These are phyloP conservation scores for Pammene aurita DNA, from an alignment of 2,888 invertebrate species.

Conservation along the genomic window DNA sequence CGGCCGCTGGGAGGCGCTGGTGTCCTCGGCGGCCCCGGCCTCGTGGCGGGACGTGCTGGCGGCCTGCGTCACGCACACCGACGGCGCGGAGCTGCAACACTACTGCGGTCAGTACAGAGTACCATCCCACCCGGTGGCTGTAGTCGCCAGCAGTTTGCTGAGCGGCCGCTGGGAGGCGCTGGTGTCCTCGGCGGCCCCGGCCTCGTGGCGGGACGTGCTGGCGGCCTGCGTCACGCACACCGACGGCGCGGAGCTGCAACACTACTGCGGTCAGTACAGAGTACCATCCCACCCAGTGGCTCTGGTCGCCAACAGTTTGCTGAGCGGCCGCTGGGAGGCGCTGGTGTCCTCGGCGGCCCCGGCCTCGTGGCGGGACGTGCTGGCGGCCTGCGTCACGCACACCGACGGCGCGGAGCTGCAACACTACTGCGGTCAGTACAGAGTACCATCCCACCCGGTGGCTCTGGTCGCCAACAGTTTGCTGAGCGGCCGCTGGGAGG, in stretches of 20 bases:
- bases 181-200: conserved; percentile 90
- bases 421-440: conserved; percentile 90
- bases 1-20: conserved; percentile 83
- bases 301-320: conserved; percentile 89
- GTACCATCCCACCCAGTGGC: conserved; percentile 86
- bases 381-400: conserved; percentile 93
- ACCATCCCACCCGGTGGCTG: conserved; percentile 86
- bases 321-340: conserved; percentile 81
- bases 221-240: conserved; percentile 93
- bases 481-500: conserved; percentile 83
- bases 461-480: conserved; percentile 90
- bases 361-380: conserved; percentile 92
- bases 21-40: conserved; percentile 89
- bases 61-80: conserved; percentile 91
- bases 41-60: conserved; percentile 95
- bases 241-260: conserved; percentile 86
- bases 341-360: conserved; percentile 90
- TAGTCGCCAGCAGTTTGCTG: conserved; percentile 90
- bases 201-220: conserved; percentile 93
- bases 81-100: conserved; percentile 86
- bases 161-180: conserved; percentile 80
- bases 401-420: conserved; percentile 88
- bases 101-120: conserved; percentile 91
- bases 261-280: conserved; percentile 91
- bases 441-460: conserved; percentile 85